phyloP scores from a whole-genome alignment of 2,888 invertebrate species.

The Pollenia angustigena region DNA sequence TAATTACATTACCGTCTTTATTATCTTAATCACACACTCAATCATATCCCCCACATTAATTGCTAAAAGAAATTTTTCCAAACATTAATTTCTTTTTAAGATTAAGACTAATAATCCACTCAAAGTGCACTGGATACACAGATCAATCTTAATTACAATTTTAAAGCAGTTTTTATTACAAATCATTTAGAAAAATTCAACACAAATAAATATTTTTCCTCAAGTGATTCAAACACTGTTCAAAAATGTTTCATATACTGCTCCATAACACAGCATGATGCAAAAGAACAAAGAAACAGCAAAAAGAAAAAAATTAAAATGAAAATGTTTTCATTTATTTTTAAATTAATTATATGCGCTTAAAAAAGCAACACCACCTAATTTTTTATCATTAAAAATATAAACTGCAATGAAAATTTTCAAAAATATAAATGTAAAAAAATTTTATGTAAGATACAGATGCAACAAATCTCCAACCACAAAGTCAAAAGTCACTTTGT shows the following conservation, averaged over 20 bases:
- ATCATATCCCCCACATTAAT: not conserved
- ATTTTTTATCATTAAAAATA: slow-evolving; percentile 68
- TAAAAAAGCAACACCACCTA: slow-evolving; percentile 60
- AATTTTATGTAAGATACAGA: not conserved
- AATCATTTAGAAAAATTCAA: slow-evolving; percentile 15
- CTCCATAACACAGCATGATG: slow-evolving; percentile 47
- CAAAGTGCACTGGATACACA: not conserved
- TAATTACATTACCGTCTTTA: no score
- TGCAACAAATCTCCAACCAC: slow-evolving; percentile 50
- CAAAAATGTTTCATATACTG: slow-evolving; percentile 7
- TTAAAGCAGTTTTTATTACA: slow-evolving; percentile 20
- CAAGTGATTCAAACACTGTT: slow-evolving; percentile 17
- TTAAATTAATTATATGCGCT: slow-evolving; percentile 68
- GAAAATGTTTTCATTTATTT: slow-evolving; percentile 58
- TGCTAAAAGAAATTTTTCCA: not conserved
- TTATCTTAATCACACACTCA: no score
- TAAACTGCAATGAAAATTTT: slow-evolving; percentile 27
- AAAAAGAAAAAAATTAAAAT: slow-evolving; percentile 5
- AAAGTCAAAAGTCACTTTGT: slow-evolving; percentile 74
- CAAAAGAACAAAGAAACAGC: slow-evolving; percentile 44
- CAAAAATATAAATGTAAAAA: not conserved
- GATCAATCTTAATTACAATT: slow-evolving; percentile 49
- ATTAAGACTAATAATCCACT: slow-evolving; percentile 9
- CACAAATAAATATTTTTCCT: not conserved
- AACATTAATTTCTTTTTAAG: not conserved